A percentile compares a stretch with the other conserved stretches of the same genome.
These are phyloP conservation scores for Trididemnum miniatum DNA, from an alignment of 23 tunicate species.

Conservation along the genomic window DNA sequence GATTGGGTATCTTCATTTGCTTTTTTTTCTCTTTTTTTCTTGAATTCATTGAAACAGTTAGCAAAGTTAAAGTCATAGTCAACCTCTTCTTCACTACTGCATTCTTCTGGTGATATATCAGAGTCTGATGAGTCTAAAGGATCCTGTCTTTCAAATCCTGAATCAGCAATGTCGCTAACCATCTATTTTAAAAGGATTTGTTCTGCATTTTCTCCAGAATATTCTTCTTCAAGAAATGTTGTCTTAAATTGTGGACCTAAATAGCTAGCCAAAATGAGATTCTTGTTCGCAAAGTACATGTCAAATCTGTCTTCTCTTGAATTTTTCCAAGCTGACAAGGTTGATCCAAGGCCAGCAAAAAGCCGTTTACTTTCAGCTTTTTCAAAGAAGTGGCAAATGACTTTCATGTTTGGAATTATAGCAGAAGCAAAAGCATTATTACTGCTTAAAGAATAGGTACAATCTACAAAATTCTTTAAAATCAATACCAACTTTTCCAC, in stretches of 20 bases:
- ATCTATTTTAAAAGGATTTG: neutral
- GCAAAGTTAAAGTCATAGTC: neutral
- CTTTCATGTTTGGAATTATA: neutral
- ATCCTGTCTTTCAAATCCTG: neutral
- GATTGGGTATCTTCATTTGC: neutral
- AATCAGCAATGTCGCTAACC: neutral
- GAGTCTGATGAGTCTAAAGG: neutral
- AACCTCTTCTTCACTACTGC: neutral
- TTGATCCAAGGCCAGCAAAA: neutral
- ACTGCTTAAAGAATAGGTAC: neutral
- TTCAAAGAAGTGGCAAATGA: neutral
- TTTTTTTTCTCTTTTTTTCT: neutral
- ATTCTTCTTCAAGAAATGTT: neutral
- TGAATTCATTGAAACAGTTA: neutral
- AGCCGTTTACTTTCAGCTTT: neutral
- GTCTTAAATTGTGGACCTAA: neutral
- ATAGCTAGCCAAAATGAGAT: neutral
- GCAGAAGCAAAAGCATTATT: neutral
- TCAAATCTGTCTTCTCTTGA: neutral
- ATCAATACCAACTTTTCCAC: neutral
- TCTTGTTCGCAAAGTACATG: neutral
- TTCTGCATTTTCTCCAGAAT: neutral
- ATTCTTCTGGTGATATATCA: neutral
- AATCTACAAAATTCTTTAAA: slow-evolving; percentile 1
- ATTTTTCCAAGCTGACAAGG: neutral